phyloP scores from a whole-genome alignment of 92 coral and sea anemone species.

The Heteractis magnifica region DNA sequence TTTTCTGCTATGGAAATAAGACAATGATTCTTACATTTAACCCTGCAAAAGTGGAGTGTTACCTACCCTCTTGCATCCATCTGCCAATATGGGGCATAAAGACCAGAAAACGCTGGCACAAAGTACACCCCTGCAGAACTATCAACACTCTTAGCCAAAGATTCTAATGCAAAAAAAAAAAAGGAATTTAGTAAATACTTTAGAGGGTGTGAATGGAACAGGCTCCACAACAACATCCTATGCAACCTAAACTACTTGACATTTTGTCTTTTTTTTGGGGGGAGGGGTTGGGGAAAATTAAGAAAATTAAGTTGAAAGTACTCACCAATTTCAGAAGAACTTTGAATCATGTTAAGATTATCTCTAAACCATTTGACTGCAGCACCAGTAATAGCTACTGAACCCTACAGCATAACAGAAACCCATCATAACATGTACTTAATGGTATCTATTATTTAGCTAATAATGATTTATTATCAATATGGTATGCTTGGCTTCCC shows the following conservation, averaged over 20 bases:
- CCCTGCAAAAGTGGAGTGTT: background rate
- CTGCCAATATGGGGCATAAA: slow-evolving; percentile 99
- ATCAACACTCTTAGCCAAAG: slow-evolving; percentile 74
- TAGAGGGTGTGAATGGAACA: too few species aligned
- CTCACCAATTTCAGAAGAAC: slow-evolving; percentile 86
- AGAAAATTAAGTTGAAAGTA: background rate
- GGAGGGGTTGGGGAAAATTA: background rate
- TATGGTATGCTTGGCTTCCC: too few species aligned
- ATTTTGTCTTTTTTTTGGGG: background rate
- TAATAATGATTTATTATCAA: background rate
- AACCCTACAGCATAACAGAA: slow-evolving; percentile 61
- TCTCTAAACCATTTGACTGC: slow-evolving; percentile 98
- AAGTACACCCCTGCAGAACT: slow-evolving; percentile 92
- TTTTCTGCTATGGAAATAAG: too few species aligned
- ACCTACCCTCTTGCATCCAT: slow-evolving; percentile 98
- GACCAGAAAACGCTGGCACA: slow-evolving; percentile 98
- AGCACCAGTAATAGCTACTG: slow-evolving; percentile 99
- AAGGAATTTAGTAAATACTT: background rate
- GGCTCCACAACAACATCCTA: too few species aligned
- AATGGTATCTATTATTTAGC: background rate
- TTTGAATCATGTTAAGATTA: slow-evolving; percentile 72
- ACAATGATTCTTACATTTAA: too few species aligned
- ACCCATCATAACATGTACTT: background rate
- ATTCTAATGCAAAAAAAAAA: slow-evolving; percentile 47
- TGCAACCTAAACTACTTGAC: too few species aligned